These are phyloP conservation scores for Pycnonotus jocosus DNA, from an alignment of 2,113 vertebrate species.

Conservation along the genomic window DNA sequence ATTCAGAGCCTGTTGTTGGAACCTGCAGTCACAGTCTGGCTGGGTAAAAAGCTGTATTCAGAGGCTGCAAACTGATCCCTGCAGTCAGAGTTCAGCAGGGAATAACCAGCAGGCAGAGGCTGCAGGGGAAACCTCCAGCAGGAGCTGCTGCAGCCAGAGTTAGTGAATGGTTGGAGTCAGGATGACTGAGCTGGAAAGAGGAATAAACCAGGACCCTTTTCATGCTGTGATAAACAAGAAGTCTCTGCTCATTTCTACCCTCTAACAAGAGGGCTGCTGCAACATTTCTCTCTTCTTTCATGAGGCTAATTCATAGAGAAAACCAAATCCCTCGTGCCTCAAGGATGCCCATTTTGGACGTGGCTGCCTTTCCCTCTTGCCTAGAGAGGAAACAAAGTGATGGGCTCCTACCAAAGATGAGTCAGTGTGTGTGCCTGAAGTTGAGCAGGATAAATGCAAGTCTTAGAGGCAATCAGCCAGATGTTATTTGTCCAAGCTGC, in stretches of 20 bases:
- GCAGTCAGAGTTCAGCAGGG: neutral
- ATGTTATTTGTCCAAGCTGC: slow-evolving; percentile 53
- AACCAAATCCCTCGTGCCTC: neutral
- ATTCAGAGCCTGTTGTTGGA: neutral
- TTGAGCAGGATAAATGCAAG: slow-evolving; percentile 25
- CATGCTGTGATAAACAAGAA: neutral
- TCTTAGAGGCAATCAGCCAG: slow-evolving; percentile 48
- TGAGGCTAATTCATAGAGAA: slow-evolving; percentile 10
- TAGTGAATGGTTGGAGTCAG: neutral
- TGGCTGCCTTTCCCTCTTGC: neutral
- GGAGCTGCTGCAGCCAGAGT: neutral
- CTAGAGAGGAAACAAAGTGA: neutral
- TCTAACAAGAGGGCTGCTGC: neutral
- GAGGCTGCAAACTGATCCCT: neutral
- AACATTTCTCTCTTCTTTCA: neutral
- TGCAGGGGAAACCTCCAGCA: neutral
- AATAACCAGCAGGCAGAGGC: neutral
- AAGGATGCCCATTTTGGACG: neutral
- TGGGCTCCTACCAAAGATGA: slow-evolving; percentile 31
- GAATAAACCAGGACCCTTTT: neutral
- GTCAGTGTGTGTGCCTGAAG: neutral
- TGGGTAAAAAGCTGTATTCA: neutral
- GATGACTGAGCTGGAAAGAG: neutral
- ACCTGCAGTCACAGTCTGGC: neutral
- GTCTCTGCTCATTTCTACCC: neutral